A percentile compares a stretch with the other conserved stretches of the same genome.
Evolutionary conservation across 1,140 invertebrate genomes (phyloP).

Genomic region (Mesaphorura yosii): DNA sequence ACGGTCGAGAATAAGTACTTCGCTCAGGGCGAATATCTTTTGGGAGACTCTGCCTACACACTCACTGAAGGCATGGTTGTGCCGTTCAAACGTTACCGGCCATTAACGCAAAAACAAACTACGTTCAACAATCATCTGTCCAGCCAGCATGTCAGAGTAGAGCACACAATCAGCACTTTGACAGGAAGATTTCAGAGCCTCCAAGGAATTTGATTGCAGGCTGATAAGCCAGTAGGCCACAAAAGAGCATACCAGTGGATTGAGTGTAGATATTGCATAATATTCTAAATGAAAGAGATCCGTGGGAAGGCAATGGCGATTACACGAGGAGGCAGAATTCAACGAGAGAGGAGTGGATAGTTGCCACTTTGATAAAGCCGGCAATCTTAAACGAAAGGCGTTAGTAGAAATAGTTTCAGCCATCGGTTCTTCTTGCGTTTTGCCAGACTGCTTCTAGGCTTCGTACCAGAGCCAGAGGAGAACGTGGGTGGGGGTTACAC

Average conservation of each 20-base stretch:
- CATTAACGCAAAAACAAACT: not conserved
- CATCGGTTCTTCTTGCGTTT: too few species aligned
- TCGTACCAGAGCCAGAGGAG: too few species aligned
- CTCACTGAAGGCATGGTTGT: slow-evolving; percentile 1
- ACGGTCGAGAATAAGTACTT: slow-evolving; percentile 9
- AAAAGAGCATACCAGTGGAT: slow-evolving; percentile 2
- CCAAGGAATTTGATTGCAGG: not conserved
- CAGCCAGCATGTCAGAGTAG: slow-evolving; percentile 6
- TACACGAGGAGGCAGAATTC: not conserved
- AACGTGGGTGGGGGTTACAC: too few species aligned
- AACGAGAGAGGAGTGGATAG: not conserved
- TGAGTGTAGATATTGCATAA: not conserved
- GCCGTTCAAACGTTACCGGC: not conserved
- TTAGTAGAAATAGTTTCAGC: not conserved
- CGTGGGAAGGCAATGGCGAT: not conserved
- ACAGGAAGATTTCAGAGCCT: slow-evolving; percentile 3
- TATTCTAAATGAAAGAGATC: not conserved
- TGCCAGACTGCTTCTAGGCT: too few species aligned
- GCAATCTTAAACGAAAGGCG: not conserved
- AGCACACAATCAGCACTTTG: slow-evolving; percentile 11
- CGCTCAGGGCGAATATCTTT: slow-evolving; percentile 9
- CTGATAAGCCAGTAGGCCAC: not conserved
- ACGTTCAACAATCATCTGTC: slow-evolving; percentile 11
- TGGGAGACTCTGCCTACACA: slow-evolving; percentile 17
- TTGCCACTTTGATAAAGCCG: not conserved